These are phyloP conservation scores for Scelioninae gen. 1 DNA, from an alignment of 2,888 invertebrate species.

Conservation along the genomic window DNA sequence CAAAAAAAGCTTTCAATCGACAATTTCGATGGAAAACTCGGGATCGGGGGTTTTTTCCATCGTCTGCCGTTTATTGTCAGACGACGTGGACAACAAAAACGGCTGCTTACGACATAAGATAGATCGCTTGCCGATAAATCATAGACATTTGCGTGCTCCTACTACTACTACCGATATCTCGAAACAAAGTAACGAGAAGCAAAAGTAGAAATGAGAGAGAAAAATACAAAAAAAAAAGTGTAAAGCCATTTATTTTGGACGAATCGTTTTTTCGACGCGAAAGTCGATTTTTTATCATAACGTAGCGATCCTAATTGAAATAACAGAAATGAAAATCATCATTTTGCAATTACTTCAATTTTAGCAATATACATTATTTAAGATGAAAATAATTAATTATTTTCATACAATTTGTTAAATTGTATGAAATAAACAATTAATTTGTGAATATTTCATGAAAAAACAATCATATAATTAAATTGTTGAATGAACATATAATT, in stretches of 20 bases:
- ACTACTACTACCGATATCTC: conserved; percentile 32
- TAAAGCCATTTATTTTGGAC: conserved; percentile 70
- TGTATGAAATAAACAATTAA: no score
- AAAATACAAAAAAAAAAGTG: conserved; percentile 48
- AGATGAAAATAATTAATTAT: no score
- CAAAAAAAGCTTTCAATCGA: conserved; percentile 48
- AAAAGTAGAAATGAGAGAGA: neutral
- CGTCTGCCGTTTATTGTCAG: conserved; percentile 45
- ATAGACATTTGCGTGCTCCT: conserved; percentile 56
- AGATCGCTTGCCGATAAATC: conserved; percentile 63
- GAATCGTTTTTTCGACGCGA: conserved; percentile 60
- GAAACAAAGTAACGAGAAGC: conserved; percentile 39
- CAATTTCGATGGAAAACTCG: conserved; percentile 40
- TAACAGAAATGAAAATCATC: conserved; percentile 9
- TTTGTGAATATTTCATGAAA: no score
- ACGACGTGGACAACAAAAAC: conserved; percentile 32
- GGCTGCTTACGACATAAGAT: conserved; percentile 51
- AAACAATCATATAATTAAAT: no score
- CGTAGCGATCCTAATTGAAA: conserved; percentile 25
- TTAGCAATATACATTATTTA: no score
- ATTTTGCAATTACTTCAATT: conserved; percentile 15
- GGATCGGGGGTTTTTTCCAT: conserved; percentile 35
- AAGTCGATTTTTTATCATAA: conserved; percentile 70
- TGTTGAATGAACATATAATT: no score
- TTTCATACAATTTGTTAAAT: no score